Evolutionary conservation across 1,140 invertebrate species (phyloP), one percentile per base, ranked within the genome.

Genomic region (Drosophila yakuba): DNA sequence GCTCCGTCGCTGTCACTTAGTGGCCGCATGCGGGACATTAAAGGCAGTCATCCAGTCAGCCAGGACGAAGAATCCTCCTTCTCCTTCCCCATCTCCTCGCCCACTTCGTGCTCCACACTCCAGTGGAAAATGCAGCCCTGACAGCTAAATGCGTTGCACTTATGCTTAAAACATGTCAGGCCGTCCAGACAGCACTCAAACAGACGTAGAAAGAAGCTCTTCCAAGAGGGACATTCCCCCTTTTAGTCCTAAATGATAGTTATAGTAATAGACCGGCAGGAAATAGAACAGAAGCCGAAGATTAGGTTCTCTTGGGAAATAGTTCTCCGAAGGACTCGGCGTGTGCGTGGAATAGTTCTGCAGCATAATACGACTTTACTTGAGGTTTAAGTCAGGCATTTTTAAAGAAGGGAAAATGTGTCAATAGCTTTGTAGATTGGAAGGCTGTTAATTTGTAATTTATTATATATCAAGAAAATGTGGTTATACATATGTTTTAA

Each of bases 141-240:
- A 89, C 84, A 90, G 84, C 85, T 89, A 89, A 89, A 89, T 89
- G 84, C 84, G 77, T 85, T 90, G 85, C 84, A 89, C 84, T 90
- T 89, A 90, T 90, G 85, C 84, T 90, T 90, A 89, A 89, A 89
- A 84, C 84, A 90, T 84, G 81, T 84, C 84, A 79, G 84, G 72
- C 79, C 50, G 60, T 61, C 76, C 84, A 88, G 79, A 88, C 83
- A 89, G 83, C 83, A 86, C 83, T 86, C 84, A 82, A 86, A 69
- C 59, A 69, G 78, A 58, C 44, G 52, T 41, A 41, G 67, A 35
- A 52, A 45, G 57, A 73, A 39, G 32, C 38, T 45, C 39, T 48
- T 10, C 38, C n/a, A 15, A 28, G 14, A 17, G 61, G 41, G 61
- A 35, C 39, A 44, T 66, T 38, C 48, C 38, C 51, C 45, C n/a